Evolutionary conservation across 1,140 invertebrate genomes (phyloP).

Genomic region (Anoplolepis gracilipes): DNA sequence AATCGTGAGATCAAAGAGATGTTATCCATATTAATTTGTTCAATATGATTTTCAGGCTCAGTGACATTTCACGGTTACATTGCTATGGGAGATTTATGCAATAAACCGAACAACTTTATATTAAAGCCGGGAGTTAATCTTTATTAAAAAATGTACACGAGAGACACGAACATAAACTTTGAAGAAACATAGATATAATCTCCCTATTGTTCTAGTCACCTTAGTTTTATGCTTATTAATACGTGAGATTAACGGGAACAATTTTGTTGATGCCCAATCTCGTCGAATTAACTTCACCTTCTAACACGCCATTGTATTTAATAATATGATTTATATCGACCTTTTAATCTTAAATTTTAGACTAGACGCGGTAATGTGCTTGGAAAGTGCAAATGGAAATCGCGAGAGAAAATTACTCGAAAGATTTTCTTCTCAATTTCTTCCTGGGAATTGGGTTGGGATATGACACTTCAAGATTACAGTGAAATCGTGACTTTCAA

Average conservation of each 20-base stretch:
- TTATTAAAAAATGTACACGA: slow-evolving; percentile 17
- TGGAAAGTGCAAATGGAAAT: slow-evolving; percentile 50
- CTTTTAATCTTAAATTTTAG: slow-evolving; percentile 41
- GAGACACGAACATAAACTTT: slow-evolving; percentile 3
- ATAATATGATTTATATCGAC: slow-evolving; percentile 45
- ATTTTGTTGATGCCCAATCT: slow-evolving; percentile 35
- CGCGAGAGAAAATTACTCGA: slow-evolving; percentile 37
- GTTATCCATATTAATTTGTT: neutral
- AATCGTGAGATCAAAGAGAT: slow-evolving; percentile 29
- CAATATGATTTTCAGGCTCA: neutral
- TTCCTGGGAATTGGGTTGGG: slow-evolving; percentile 8
- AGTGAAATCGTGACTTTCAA: slow-evolving; percentile 44
- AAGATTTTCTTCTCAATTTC: slow-evolving; percentile 17
- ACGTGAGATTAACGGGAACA: slow-evolving; percentile 31
- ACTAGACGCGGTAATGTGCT: slow-evolving; percentile 6
- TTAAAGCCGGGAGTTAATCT: neutral
- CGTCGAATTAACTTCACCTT: slow-evolving; percentile 40
- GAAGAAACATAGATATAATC: slow-evolving; percentile 32
- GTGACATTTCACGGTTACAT: slow-evolving; percentile 32
- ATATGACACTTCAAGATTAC: slow-evolving; percentile 14
- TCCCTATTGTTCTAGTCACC: slow-evolving; percentile 38
- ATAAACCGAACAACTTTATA: slow-evolving; percentile 39
- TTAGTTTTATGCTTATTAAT: slow-evolving; percentile 42
- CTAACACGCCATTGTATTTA: slow-evolving; percentile 32
- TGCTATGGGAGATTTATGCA: neutral